phyloP scores from a whole-genome alignment of 2,797 vertebrate genomes.

The Melanotaenia parkinsoni region DNA sequence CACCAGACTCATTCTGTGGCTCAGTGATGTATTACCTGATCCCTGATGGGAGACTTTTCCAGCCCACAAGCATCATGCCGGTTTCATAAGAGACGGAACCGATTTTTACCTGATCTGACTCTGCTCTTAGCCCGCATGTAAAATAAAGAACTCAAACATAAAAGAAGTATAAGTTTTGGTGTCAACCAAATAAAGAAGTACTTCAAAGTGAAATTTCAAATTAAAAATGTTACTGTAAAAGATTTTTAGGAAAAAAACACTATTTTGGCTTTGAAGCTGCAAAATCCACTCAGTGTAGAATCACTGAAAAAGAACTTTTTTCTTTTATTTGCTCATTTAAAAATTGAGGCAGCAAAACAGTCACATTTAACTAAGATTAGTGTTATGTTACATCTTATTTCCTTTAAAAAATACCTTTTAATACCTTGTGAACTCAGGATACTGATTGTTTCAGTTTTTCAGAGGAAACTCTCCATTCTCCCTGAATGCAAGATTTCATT shows the following conservation, averaged over 20 bases:
- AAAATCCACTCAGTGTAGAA: too few species aligned
- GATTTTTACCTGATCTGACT: neutral
- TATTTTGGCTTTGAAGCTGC: too few species aligned
- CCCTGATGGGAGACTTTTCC: constrained; percentile 16
- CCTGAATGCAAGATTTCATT: neutral
- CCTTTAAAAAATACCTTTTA: neutral
- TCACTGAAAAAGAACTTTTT: too few species aligned
- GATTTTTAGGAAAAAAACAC: too few species aligned
- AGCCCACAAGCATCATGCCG: constrained; percentile 2
- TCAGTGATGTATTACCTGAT: constrained; percentile 18
- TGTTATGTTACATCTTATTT: neutral
- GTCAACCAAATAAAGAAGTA: neutral
- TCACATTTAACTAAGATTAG: neutral
- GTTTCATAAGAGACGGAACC: constrained; percentile 5
- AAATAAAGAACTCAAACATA: constrained; percentile 4
- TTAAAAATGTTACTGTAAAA: too few species aligned
- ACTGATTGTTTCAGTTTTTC: neutral
- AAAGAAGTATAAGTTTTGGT: neutral
- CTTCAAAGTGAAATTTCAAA: neutral
- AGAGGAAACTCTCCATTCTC: too few species aligned
- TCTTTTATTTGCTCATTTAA: too few species aligned
- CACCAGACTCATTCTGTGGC: constrained; percentile 14
- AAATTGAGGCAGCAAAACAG: too few species aligned
- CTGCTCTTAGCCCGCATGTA: neutral
- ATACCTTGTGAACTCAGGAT: neutral